Evolutionary conservation across 2,113 vertebrate species (phyloP).

Genomic region (Microtus ochrogaster): DNA sequence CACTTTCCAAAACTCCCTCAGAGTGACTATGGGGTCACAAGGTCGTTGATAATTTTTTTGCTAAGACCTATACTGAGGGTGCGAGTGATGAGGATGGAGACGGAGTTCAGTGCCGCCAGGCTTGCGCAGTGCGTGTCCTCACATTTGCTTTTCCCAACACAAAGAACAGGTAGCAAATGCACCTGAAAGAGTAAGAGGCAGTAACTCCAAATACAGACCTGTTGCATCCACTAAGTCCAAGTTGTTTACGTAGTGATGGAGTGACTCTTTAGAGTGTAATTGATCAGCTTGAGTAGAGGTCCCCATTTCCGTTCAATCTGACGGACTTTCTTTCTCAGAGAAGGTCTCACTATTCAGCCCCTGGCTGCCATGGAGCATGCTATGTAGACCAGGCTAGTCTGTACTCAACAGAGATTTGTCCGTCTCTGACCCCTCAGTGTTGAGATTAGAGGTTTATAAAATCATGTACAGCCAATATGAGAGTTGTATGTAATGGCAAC

Average conservation of each 20-base stretch:
- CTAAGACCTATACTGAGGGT: background rate
- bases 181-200: background rate
- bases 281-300: background rate
- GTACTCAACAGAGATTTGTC: background rate
- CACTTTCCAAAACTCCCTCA: background rate
- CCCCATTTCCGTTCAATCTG: background rate
- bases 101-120: no score
- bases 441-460: background rate
- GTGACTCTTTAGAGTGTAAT: background rate
- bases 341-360: background rate
- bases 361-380: background rate
- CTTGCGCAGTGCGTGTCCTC: background rate
- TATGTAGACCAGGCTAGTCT: background rate
- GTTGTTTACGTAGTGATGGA: background rate
- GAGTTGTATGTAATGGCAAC: background rate
- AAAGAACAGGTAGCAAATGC: background rate
- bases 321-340: background rate
- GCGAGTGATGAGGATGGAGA: background rate
- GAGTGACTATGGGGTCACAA: background rate
- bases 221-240: background rate
- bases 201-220: background rate
- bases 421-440: background rate
- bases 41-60: background rate
- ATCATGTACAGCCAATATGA: background rate
- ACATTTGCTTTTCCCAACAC: background rate